Conservation (phyloP, 1,140 invertebrate genomes). For the Triops longicaudatus region DNA sequence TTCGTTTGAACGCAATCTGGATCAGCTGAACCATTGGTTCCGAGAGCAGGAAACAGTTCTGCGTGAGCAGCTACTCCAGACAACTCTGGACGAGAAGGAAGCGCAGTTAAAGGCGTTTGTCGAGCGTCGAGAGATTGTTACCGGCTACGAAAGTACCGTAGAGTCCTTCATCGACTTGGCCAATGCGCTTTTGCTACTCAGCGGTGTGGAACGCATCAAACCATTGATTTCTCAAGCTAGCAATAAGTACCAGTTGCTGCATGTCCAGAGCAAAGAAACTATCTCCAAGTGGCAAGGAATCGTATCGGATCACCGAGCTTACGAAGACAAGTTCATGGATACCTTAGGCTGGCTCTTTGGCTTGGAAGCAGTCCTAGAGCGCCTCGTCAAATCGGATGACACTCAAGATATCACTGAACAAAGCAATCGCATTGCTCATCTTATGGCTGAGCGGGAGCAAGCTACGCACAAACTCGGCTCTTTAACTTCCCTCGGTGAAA, state of each 20-base stretch:
- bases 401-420: constrained; percentile 43
- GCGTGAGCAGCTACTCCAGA: constrained; percentile 72
- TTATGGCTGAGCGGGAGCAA: constrained; percentile 72
- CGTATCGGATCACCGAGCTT: constrained; percentile 73
- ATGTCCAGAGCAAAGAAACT: constrained; percentile 74
- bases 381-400: constrained; percentile 37
- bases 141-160: constrained; percentile 58
- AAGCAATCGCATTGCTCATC: constrained; percentile 38
- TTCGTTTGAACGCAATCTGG: constrained; percentile 71
- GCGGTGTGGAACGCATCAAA: constrained; percentile 75
- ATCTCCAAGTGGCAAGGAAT: constrained; percentile 76
- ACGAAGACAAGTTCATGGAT: constrained; percentile 64
- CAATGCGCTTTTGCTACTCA: constrained; percentile 73
- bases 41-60: constrained; percentile 70
- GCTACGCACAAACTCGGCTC: constrained; percentile 64
- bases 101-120: constrained; percentile 61
- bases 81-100: constrained; percentile 70
- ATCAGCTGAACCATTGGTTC: constrained; percentile 74
- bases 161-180: constrained; percentile 83
- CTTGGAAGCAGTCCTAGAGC: constrained; percentile 50
- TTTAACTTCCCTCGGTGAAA: constrained; percentile 67
- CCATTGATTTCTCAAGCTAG: constrained; percentile 80
- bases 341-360: constrained; percentile 65
- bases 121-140: constrained; percentile 61
- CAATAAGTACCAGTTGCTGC: constrained; percentile 73